Base-by-base conservation (phyloP, 35 echinoderm and acorn worm genomes). In the Ophiothrix spiculata region DNA sequence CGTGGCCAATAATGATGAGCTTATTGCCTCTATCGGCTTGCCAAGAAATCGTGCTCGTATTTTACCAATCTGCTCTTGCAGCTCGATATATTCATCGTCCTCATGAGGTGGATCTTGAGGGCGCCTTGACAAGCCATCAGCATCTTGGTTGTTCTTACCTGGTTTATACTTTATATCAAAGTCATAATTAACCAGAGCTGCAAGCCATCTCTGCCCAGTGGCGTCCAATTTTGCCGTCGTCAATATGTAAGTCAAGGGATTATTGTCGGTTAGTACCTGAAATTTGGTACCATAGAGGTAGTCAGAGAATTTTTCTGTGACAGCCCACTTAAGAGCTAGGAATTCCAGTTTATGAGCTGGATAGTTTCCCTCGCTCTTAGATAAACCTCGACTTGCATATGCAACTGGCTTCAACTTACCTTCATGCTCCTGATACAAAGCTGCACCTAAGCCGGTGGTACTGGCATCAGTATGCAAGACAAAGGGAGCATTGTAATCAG, bases 121-220 rank as follows among this genome's bases (percentile, higher is more conserved):
- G 17, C 60, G 4, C 23, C 8, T 25, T 4, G 86, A 93, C 38
- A 93, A 37, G 0, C 29, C 74, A 75, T 85, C 91, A 25, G 91
- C 91, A 69, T 89, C 80, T 23, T 38, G 33, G 32, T 93, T 93
- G 23, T 25, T 73, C 17, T 63, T 56, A 16, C 91, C 86, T 0
- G 86, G 37, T 31, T 75, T 75, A 38, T 89, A 93, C 31, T 85
- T 39, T 31, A 88, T 54, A 10, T 76, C 56, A 37, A 94, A 85
- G 29, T 94, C 83, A 40, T 86, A 94, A 49, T 40, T 75, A 19
- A 77, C 21, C 0, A 94, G 80, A 37, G 83, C 77, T 36, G 92
- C 75, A n/a, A 94, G 28, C 92, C 92, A 94, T 25, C 92, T 82
- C 28, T 94, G 92, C 25, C 92, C 92, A 16, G 87, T 86, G 4